Evolutionary conservation across 2,797 vertebrate genomes (phyloP).

Genomic region (Philypnodon macrostomus): DNA sequence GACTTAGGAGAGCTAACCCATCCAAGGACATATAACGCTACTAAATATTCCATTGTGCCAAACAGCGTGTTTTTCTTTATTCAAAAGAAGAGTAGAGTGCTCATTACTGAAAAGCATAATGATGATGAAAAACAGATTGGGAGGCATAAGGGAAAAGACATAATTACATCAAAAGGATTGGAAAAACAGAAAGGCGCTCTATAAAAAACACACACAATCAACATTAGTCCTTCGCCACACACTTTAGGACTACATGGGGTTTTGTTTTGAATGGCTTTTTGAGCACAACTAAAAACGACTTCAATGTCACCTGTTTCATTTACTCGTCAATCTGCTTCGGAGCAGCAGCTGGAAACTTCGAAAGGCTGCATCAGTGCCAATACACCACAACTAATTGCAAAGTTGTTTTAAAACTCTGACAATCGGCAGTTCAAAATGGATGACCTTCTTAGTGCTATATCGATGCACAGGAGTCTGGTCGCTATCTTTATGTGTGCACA

Average conservation of each 20-base stretch:
- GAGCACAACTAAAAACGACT: not conserved
- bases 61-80: slow-evolving; percentile 56
- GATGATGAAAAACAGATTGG: slow-evolving; percentile 59
- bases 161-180: slow-evolving; percentile 62
- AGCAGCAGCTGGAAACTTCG: not conserved
- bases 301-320: slow-evolving; percentile 16
- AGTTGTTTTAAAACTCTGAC: not conserved
- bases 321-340: not conserved
- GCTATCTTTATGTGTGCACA: slow-evolving; percentile 3
- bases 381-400: slow-evolving; percentile 1
- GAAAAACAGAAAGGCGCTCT: slow-evolving; percentile 35
- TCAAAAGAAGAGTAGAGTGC: slow-evolving; percentile 53
- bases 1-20: slow-evolving; percentile 37
- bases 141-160: slow-evolving; percentile 57
- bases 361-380: not conserved
- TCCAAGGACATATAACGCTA: slow-evolving; percentile 55
- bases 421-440: slow-evolving; percentile 1
- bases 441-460: not conserved
- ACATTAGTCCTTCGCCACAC: slow-evolving; percentile 26
- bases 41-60: slow-evolving; percentile 63
- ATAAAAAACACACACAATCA: slow-evolving; percentile 20
- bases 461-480: slow-evolving; percentile 2
- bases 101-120: slow-evolving; percentile 68
- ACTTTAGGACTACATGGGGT: slow-evolving; percentile 28
- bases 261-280: slow-evolving; percentile 22